These are phyloP conservation scores for Chromis chromis DNA, from an alignment of 2,797 vertebrate species.

Conservation along the genomic window DNA sequence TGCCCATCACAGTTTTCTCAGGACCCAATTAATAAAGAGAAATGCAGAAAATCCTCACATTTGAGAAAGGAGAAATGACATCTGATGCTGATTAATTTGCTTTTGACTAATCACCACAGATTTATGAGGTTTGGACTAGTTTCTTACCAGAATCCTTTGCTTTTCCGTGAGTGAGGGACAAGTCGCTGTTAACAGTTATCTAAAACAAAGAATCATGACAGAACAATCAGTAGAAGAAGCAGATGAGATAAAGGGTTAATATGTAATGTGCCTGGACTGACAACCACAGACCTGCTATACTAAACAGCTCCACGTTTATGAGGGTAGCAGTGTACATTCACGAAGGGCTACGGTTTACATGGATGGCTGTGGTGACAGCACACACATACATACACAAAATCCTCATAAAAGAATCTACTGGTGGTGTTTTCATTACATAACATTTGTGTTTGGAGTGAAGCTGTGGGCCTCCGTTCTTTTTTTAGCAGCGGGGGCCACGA, in stretches of 20 bases:
- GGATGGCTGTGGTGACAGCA: slow-evolving; percentile 11
- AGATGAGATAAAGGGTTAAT: slow-evolving; percentile 32
- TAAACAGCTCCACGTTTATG: slow-evolving; percentile 28
- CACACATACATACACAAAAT: slow-evolving; percentile 15
- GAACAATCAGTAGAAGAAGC: slow-evolving; percentile 12
- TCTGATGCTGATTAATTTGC: slow-evolving; percentile 1
- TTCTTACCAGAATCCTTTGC: slow-evolving; percentile 78
- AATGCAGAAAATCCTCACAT: not conserved
- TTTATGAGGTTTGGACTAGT: not conserved
- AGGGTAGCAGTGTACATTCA: slow-evolving; percentile 33
- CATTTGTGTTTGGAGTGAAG: slow-evolving; percentile 58
- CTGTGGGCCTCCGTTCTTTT: slow-evolving; percentile 67
- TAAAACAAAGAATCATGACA: slow-evolving; percentile 51
- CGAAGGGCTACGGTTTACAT: slow-evolving; percentile 7
- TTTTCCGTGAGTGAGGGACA: slow-evolving; percentile 53
- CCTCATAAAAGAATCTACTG: slow-evolving; percentile 34
- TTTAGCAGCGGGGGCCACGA: slow-evolving; percentile 59
- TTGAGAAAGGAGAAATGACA: not conserved
- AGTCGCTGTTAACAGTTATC: slow-evolving; percentile 49
- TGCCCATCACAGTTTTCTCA: not conserved
- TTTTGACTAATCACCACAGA: not conserved
- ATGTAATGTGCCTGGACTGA: slow-evolving; percentile 12
- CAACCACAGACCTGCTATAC: slow-evolving; percentile 9
- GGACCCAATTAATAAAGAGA: slow-evolving; percentile 1
- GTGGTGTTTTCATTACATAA: slow-evolving; percentile 73